Evolutionary conservation across 2,797 vertebrate genomes (phyloP).

Genomic region (Danio albolineatus): DNA sequence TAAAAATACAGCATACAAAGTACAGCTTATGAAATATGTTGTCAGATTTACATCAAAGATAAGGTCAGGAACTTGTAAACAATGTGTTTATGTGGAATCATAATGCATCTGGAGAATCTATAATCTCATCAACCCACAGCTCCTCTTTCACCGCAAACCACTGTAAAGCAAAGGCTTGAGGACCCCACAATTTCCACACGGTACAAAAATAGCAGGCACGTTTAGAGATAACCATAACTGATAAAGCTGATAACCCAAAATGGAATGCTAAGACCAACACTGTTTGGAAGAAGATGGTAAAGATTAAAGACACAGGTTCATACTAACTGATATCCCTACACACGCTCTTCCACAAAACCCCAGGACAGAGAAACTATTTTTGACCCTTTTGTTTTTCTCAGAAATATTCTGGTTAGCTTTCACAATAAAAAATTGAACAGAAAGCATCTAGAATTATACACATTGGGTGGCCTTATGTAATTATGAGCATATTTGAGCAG

Average conservation of each 20-base stretch:
- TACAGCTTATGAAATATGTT: no score
- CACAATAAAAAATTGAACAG: background rate
- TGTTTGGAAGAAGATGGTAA: constrained; percentile 22
- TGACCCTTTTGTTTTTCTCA: background rate
- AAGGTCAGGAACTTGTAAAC: constrained; percentile 14
- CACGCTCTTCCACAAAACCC: constrained; percentile 18
- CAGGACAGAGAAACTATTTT: background rate
- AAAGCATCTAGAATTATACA: background rate
- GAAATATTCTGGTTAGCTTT: background rate
- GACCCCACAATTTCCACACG: background rate
- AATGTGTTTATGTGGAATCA: constrained; percentile 7
- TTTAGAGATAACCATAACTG: constrained; percentile 15
- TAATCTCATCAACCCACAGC: constrained; percentile 7
- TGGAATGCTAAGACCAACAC: constrained; percentile 15
- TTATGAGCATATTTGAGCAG: background rate
- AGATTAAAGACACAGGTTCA: background rate
- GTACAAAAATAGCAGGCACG: constrained; percentile 37
- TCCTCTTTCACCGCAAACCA: background rate
- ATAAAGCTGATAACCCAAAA: constrained; percentile 7
- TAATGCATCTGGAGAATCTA: constrained; percentile 11
- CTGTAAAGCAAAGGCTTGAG: constrained; percentile 1
- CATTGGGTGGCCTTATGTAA: background rate
- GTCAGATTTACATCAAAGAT: background rate
- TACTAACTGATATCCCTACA: constrained; percentile 7
- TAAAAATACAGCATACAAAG: no score